Evolutionary conservation across 2,888 invertebrate genomes (phyloP).

Genomic region (Tricholauxania praeusta): DNA sequence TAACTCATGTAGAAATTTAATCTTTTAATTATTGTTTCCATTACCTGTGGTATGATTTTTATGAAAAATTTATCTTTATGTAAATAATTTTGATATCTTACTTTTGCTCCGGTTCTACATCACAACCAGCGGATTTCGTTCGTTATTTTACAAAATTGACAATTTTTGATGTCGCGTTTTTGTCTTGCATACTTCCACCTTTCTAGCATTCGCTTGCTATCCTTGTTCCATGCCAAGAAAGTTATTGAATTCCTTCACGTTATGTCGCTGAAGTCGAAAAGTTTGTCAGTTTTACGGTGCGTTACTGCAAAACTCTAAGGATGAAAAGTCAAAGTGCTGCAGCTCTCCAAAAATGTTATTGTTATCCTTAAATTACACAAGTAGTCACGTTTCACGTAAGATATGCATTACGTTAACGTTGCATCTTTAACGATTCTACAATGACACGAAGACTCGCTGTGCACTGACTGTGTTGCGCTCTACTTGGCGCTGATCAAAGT

Average conservation of each 20-base stretch:
- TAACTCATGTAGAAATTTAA: no score
- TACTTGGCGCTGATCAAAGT: no score
- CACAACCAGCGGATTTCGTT: no score
- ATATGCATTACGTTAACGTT: conserved; percentile 19
- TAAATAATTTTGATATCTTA: no score
- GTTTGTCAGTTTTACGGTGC: neutral
- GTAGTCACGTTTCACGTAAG: conserved; percentile 29
- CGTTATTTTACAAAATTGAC: conserved; percentile 17
- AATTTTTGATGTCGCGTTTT: neutral
- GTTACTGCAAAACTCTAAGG: neutral
- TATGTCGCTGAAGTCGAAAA: neutral
- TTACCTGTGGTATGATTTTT: no score
- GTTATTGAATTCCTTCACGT: neutral
- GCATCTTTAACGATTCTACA: neutral
- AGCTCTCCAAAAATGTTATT: conserved; percentile 15
- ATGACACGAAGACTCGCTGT: neutral
- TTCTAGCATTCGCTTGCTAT: neutral
- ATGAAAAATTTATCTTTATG: no score
- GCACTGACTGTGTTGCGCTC: no score
- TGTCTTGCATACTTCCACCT: neutral
- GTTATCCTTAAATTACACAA: conserved; percentile 25
- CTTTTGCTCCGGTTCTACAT: no score
- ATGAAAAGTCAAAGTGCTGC: conserved; percentile 4
- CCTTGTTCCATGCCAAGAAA: neutral
- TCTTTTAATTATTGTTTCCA: no score